These are phyloP conservation scores for Mamestra brassicae DNA, from an alignment of 2,888 invertebrate genomes.

Conservation along the genomic window DNA sequence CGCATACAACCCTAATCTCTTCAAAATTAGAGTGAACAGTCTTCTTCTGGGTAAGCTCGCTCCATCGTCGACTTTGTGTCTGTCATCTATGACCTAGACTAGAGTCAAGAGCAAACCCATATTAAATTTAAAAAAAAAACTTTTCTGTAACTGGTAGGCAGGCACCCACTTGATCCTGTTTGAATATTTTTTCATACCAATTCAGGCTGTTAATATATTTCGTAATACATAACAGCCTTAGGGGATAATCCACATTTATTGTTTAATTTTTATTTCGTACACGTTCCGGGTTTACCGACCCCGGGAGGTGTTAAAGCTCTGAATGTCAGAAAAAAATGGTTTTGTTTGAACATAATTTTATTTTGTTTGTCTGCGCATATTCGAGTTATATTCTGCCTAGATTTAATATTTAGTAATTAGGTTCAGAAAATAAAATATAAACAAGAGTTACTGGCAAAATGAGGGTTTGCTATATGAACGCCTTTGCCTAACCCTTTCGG, in stretches of 20 bases:
- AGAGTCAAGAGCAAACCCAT: too few species aligned
- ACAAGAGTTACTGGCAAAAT: neutral
- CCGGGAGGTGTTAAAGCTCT: constrained; percentile 19
- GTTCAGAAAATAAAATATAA: neutral
- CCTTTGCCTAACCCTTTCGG: neutral
- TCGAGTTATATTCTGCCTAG: neutral
- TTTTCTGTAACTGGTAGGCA: neutral
- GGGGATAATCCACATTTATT: constrained; percentile 56
- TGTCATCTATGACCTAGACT: too few species aligned
- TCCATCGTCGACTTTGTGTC: too few species aligned
- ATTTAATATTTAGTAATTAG: constrained; percentile 1
- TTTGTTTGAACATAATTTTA: constrained; percentile 32
- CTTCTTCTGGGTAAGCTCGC: too few species aligned
- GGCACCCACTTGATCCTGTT: neutral
- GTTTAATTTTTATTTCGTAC: constrained; percentile 62
- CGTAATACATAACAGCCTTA: constrained; percentile 39
- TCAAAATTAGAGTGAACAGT: too few species aligned
- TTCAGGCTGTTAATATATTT: constrained; percentile 36
- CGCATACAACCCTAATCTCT: too few species aligned
- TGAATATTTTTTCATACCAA: constrained; percentile 4
- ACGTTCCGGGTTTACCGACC: constrained; percentile 35
- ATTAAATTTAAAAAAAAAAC: too few species aligned
- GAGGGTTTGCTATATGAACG: neutral
- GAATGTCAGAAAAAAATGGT: constrained; percentile 27
- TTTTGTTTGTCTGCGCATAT: constrained; percentile 18